A percentile compares a stretch with the other conserved stretches of the same genome.
These are phyloP conservation scores for Luehdorfia chinensis DNA, from an alignment of 1,140 invertebrate species.

Conservation along the genomic window DNA sequence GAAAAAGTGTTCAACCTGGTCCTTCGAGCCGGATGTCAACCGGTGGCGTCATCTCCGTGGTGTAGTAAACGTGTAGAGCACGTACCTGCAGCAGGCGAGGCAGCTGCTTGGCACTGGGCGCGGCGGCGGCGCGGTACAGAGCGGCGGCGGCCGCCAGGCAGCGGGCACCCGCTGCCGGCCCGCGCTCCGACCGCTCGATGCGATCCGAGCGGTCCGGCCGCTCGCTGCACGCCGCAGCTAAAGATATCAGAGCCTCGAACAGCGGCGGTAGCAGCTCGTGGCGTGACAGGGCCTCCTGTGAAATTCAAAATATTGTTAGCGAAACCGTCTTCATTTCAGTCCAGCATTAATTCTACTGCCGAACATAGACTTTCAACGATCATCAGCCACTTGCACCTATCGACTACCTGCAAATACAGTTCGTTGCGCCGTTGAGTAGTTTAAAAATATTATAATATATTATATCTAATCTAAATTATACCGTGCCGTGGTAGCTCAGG, in stretches of 20 bases:
- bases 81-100: conserved; percentile 76
- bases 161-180: conserved; percentile 67
- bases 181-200: conserved; percentile 20
- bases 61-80: too few relatives aligned
- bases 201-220: conserved; percentile 13
- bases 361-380: too few relatives aligned
- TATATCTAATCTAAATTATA: too few relatives aligned
- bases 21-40: too few relatives aligned
- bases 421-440: too few relatives aligned
- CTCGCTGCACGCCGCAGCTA: conserved; percentile 32
- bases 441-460: too few relatives aligned
- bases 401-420: too few relatives aligned
- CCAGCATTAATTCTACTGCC: neutral
- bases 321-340: neutral
- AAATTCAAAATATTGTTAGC: neutral
- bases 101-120: conserved; percentile 85
- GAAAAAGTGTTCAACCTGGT: too few relatives aligned
- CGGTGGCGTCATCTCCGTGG: too few relatives aligned
- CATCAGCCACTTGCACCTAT: too few relatives aligned
- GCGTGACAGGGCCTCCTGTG: conserved; percentile 83
- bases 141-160: conserved; percentile 88
- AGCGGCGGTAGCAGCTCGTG: conserved; percentile 83
- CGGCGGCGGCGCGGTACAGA: conserved; percentile 89
- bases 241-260: conserved; percentile 85
- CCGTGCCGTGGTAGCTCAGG: too few relatives aligned